These are phyloP conservation scores for Stichodactyla mertensii DNA, from an alignment of 64 coral and sea anemone species.

Conservation along the genomic window DNA sequence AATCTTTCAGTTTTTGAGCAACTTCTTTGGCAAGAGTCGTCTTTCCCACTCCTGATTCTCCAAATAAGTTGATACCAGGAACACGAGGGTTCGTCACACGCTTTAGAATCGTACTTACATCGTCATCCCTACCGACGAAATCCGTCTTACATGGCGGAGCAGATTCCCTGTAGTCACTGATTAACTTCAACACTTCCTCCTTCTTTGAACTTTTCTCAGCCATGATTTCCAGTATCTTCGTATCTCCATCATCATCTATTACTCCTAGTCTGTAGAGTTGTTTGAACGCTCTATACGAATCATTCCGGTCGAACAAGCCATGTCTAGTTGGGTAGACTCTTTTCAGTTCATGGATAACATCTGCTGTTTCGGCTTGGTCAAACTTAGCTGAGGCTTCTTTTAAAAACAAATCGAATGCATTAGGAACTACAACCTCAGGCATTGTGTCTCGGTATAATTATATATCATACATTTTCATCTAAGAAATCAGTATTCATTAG, in stretches of 20 bases:
- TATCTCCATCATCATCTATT: neutral
- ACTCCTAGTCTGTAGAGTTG: neutral
- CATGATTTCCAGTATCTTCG: neutral
- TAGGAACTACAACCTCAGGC: neutral
- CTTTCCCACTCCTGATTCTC: conserved; percentile 4
- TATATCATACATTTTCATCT: too few species aligned
- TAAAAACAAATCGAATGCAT: neutral
- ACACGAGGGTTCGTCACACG: neutral
- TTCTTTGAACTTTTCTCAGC: neutral
- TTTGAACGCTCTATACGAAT: neutral
- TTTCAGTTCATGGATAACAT: neutral
- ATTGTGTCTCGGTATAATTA: too few species aligned
- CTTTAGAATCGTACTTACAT: neutral
- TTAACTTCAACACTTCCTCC: neutral
- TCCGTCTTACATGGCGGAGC: neutral
- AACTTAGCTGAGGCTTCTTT: neutral
- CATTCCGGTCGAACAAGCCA: neutral
- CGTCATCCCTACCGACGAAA: neutral
- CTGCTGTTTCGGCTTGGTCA: neutral
- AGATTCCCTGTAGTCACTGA: neutral
- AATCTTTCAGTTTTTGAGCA: neutral
- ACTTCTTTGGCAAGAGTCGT: neutral
- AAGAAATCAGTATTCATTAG: too few species aligned
- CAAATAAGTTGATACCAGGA: neutral
- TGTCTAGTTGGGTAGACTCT: neutral